Conservation (phyloP, 2,797 vertebrate species). For the Bryconaethiops microstoma region DNA sequence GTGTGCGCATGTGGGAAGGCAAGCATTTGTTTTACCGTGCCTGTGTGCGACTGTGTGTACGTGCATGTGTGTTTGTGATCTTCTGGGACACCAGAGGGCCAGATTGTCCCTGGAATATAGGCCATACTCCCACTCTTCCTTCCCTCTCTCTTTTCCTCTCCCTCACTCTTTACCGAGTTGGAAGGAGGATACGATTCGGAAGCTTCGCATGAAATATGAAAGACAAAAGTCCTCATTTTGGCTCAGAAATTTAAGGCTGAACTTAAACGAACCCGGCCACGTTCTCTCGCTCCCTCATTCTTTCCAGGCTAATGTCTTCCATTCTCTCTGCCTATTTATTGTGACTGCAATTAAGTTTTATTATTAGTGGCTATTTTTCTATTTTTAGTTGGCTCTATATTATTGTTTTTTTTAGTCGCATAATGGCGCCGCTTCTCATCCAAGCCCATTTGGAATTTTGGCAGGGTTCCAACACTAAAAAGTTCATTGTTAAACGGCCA, state of each 20-base stretch:
- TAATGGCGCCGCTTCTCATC: too few relatives aligned
- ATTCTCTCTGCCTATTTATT: neutral
- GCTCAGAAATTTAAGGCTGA: conserved; percentile 63
- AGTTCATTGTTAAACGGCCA: too few relatives aligned
- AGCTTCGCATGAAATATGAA: conserved; percentile 46
- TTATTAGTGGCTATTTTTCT: too few relatives aligned
- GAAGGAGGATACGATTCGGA: conserved; percentile 35
- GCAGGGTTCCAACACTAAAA: too few relatives aligned
- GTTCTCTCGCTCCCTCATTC: conserved; percentile 13
- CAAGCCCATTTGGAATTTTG: too few relatives aligned
- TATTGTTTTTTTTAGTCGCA: too few relatives aligned
- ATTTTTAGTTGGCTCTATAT: too few relatives aligned
- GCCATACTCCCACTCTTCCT: conserved; percentile 41
- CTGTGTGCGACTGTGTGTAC: conserved; percentile 44
- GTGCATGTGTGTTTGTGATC: conserved; percentile 56
- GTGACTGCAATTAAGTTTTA: too few relatives aligned
- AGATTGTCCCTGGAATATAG: conserved; percentile 71
- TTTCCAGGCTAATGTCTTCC: neutral
- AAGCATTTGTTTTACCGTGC: conserved; percentile 22
- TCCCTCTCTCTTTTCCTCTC: conserved; percentile 35
- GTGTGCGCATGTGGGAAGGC: conserved; percentile 58
- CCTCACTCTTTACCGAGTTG: neutral
- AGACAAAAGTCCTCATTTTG: conserved; percentile 30
- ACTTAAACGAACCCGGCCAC: conserved; percentile 55
- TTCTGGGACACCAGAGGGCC: conserved; percentile 68